Base-by-base conservation (phyloP, 2,113 vertebrate genomes). In the Eulacestoma nigropectus region DNA sequence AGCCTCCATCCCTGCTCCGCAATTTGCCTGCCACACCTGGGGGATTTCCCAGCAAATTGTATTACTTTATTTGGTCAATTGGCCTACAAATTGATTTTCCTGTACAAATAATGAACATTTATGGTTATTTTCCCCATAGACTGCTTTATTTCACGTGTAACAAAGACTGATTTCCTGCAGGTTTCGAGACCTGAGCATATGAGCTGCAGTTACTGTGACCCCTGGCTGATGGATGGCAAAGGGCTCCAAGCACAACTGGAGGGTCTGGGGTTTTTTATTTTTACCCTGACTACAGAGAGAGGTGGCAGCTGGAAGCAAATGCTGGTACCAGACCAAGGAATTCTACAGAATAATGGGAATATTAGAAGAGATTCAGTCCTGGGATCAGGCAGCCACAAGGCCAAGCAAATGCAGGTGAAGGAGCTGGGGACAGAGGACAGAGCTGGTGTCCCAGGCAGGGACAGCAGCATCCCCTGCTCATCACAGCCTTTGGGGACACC, bases 101-200 rank as follows among this genome's bases (percentile, higher is more conserved):
- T 97, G 97, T 97, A 97, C 97, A 97, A 98, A 98, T 97, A 97
- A 98, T 98, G 97, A 98, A 98, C 97, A 97, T 98, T 97, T 97
- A 98, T 98, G 97, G 97, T 97, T 98, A 98, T 97, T 97, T 97
- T 97, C 97, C 97, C 97, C 93, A 95, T 42, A 97, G 97, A 96
- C 97, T 95, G 90, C 96, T 97, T 96, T 97, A 97, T 97, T 98
- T 97, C 94, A 96, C 90, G 44, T 88, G 82, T 94, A 97, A 97
- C 94, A 94, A 96, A 96, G 95, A 96, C 91, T 86, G 96, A 97
- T 97, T 97, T 96, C 94, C 96, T 95, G 92, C 94, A 88, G 93
- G 59, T 97, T 96, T 92, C 13, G 46, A 94, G 96, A 84, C 90
- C 86, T 7, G 39, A 80, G 92, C 93, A 18, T 59, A 79, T 0